Percentiles rank a stretch among this genome's conserved stretches.
Evolutionary conservation across 1,140 invertebrate species (phyloP).

Genomic region (Trichonephila clavata): DNA sequence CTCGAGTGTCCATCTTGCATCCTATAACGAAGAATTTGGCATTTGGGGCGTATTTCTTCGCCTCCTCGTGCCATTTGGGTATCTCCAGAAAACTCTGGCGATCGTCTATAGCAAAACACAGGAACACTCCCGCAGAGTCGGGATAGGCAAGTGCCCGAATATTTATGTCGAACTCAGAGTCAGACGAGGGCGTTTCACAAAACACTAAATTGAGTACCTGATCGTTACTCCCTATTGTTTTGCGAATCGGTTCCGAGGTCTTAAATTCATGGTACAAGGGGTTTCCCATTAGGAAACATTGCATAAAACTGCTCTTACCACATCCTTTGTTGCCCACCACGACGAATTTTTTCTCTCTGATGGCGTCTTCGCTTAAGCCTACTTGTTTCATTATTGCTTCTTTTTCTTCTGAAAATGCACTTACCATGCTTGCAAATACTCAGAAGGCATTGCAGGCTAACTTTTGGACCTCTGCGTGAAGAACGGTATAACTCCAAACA

Average conservation of each 20-base stretch:
- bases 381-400: not conserved
- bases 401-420: not conserved
- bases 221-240: not conserved
- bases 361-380: not conserved
- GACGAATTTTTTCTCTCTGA: not conserved
- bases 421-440: not conserved
- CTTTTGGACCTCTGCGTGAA: too few relatives aligned
- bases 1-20: not conserved
- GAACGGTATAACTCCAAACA: too few relatives aligned
- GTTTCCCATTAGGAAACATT: not conserved
- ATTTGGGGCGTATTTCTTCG: not conserved
- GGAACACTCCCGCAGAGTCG: not conserved
- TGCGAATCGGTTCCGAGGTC: not conserved
- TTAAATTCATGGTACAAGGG: not conserved
- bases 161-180: not conserved
- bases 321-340: not conserved
- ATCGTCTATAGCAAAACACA: not conserved
- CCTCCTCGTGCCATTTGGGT: not conserved
- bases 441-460: too few relatives aligned
- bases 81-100: not conserved
- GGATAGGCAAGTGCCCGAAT: not conserved
- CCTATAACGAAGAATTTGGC: not conserved
- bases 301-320: not conserved
- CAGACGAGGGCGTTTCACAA: not conserved
- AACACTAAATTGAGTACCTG: not conserved